Conservation (phyloP, 2,888 invertebrate species). For the Penaeus monodon region DNA sequence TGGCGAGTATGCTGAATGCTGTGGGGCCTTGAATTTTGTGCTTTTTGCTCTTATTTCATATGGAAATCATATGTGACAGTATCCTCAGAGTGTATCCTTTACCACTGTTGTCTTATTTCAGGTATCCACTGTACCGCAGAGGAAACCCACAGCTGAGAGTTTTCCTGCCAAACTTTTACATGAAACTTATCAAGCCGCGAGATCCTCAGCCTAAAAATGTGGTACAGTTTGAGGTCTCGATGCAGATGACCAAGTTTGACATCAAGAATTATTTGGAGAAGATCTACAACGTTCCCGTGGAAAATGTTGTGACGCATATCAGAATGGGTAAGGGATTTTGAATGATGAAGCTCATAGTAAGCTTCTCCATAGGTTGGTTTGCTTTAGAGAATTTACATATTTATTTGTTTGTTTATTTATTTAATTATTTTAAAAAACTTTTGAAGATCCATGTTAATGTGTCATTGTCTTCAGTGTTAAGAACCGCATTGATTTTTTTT, state of each 20-base stretch:
- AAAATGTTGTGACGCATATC: slow-evolving; percentile 83
- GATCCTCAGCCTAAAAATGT: slow-evolving; percentile 81
- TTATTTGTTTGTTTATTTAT: too few relatives aligned
- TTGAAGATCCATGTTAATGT: too few relatives aligned
- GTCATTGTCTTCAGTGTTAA: too few relatives aligned
- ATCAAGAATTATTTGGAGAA: slow-evolving; percentile 94
- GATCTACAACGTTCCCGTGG: slow-evolving; percentile 88
- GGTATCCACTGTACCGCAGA: slow-evolving; percentile 89
- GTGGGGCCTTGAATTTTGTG: too few relatives aligned
- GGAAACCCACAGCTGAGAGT: slow-evolving; percentile 95
- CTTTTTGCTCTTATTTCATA: too few relatives aligned
- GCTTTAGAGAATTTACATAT: too few relatives aligned
- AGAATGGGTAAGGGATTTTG: slow-evolving; percentile 75
- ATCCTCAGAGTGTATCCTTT: not conserved
- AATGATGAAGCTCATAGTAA: too few relatives aligned
- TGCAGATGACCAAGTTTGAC: slow-evolving; percentile 93
- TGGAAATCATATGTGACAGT: too few relatives aligned
- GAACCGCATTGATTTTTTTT: too few relatives aligned
- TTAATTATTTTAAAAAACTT: too few relatives aligned
- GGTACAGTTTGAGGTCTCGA: slow-evolving; percentile 90
- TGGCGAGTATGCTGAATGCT: too few relatives aligned
- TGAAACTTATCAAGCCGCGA: slow-evolving; percentile 85
- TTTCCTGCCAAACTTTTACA: slow-evolving; percentile 96
- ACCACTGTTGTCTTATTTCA: slow-evolving; percentile 16
- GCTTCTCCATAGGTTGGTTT: too few relatives aligned